phyloP scores from a whole-genome alignment of 2,888 invertebrate genomes.

The Plutella xylostella region DNA sequence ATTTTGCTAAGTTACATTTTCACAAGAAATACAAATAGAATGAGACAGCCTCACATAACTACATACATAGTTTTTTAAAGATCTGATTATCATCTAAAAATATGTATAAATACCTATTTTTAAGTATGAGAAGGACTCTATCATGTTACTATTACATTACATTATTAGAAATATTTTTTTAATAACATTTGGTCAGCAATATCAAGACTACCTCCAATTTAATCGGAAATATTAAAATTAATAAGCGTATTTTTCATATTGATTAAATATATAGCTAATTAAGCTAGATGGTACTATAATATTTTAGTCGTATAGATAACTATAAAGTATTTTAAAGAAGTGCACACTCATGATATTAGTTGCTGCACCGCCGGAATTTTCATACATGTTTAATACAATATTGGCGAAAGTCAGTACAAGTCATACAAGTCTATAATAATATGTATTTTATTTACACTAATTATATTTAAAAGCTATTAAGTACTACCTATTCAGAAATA shows the following conservation, averaged over 20 bases:
- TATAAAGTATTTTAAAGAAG: slow-evolving; percentile 21
- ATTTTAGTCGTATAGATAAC: slow-evolving; percentile 11
- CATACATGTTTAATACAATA: background rate
- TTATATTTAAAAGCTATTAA: too few species aligned
- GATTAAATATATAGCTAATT: slow-evolving; percentile 29
- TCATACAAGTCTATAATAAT: too few species aligned
- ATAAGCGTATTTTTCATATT: slow-evolving; percentile 68
- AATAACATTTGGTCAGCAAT: slow-evolving; percentile 67
- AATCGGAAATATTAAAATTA: slow-evolving; percentile 69
- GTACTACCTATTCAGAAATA: too few species aligned
- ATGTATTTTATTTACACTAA: too few species aligned
- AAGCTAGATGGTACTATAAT: slow-evolving; percentile 17
- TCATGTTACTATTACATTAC: slow-evolving; percentile 24
- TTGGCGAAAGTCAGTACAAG: slow-evolving; percentile 4
- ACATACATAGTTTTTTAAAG: background rate
- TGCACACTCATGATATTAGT: slow-evolving; percentile 23
- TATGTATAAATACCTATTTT: slow-evolving; percentile 7
- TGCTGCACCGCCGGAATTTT: slow-evolving; percentile 46
- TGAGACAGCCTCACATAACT: too few species aligned
- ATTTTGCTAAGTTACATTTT: too few species aligned
- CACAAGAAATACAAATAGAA: too few species aligned
- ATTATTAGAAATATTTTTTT: slow-evolving; percentile 41
- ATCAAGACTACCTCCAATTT: slow-evolving; percentile 61
- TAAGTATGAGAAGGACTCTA: slow-evolving; percentile 48
- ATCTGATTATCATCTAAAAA: background rate